Evolutionary conservation across 2,888 invertebrate species (phyloP).

Genomic region (Harpagoxenus sublaevis): DNA sequence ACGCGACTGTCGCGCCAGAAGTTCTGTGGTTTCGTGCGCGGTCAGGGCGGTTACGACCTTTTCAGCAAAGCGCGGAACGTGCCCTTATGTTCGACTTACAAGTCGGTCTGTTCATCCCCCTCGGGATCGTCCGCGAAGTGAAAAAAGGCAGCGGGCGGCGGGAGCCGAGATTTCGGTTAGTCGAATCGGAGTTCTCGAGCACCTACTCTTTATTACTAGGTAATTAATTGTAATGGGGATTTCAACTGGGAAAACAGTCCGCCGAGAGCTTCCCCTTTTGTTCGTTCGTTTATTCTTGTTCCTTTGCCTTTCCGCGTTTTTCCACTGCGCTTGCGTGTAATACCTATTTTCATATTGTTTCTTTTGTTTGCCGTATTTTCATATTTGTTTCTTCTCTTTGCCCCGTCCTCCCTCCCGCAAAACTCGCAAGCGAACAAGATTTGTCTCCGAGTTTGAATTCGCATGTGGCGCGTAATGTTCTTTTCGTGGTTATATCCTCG

Average conservation of each 20-base stretch:
- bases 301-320: conserved; percentile 50
- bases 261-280: conserved; percentile 40
- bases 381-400: conserved; percentile 36
- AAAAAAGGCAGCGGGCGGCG: conserved; percentile 43
- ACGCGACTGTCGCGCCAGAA: conserved; percentile 74
- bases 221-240: conserved; percentile 75
- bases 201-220: conserved; percentile 69
- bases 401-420: not conserved
- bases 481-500: conserved; percentile 28
- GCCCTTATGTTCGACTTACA: conserved; percentile 69
- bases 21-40: conserved; percentile 68
- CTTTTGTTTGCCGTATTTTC: conserved; percentile 37
- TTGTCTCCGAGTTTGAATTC: conserved; percentile 47
- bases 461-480: conserved; percentile 54
- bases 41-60: conserved; percentile 51
- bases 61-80: conserved; percentile 71
- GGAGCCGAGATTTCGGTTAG: conserved; percentile 69
- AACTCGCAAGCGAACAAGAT: conserved; percentile 48
- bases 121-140: conserved; percentile 51
- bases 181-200: conserved; percentile 61
- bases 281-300: conserved; percentile 37
- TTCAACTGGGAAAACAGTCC: conserved; percentile 63
- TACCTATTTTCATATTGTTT: conserved; percentile 43
- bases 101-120: conserved; percentile 57
- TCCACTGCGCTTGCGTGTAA: conserved; percentile 48